These are phyloP conservation scores for Strigamia transsilvanica DNA, from an alignment of 2,888 invertebrate genomes.

Conservation along the genomic window DNA sequence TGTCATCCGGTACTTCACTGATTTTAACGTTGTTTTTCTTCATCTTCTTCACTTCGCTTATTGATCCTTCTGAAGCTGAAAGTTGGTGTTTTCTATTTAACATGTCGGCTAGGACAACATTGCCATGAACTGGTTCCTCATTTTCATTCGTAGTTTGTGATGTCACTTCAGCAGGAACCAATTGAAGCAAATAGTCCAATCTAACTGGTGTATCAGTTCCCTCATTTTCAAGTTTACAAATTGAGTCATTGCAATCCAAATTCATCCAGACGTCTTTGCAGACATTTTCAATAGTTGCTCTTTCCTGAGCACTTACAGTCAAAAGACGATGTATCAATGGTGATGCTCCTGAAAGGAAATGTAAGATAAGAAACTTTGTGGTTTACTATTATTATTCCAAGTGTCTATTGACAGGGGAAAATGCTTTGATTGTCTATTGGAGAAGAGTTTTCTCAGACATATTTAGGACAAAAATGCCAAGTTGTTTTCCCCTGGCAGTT, in stretches of 20 bases:
- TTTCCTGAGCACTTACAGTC: constrained; percentile 85
- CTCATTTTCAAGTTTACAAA: constrained; percentile 83
- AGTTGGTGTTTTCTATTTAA: constrained; percentile 10
- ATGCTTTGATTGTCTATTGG: too few relatives aligned
- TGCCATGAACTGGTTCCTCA: neutral
- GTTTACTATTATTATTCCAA: too few relatives aligned
- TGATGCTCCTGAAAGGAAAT: constrained; percentile 78
- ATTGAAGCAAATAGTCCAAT: constrained; percentile 81
- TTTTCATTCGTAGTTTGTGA: neutral
- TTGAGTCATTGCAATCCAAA: constrained; percentile 79
- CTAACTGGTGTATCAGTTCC: constrained; percentile 91
- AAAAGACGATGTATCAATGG: constrained; percentile 93
- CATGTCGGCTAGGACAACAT: neutral
- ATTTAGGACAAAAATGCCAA: too few relatives aligned
- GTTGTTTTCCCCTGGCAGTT: neutral
- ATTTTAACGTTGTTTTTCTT: neutral
- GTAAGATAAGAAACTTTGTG: too few relatives aligned
- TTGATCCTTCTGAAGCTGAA: constrained; percentile 28
- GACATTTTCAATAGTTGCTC: constrained; percentile 92
- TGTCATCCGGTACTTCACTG: neutral
- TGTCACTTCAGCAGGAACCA: constrained; percentile 71
- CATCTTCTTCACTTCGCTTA: neutral
- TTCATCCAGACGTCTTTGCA: constrained; percentile 98
- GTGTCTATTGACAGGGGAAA: too few relatives aligned
- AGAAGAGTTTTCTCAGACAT: too few relatives aligned